Percentiles rank a stretch among this genome's conserved stretches.
These are phyloP conservation scores for Antheraea mylitta DNA, from an alignment of 1,140 invertebrate species.

Conservation along the genomic window DNA sequence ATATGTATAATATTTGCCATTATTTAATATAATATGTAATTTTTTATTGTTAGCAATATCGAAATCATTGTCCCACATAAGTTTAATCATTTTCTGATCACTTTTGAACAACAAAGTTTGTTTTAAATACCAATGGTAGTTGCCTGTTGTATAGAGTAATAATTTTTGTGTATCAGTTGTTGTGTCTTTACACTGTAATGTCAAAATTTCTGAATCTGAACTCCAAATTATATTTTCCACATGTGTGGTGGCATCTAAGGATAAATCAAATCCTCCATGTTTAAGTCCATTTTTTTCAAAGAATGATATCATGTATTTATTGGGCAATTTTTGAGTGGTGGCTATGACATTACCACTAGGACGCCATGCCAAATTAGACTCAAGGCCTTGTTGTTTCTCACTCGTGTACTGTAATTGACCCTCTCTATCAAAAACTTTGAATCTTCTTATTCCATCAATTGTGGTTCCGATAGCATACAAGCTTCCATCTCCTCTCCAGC, in stretches of 20 bases:
- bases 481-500: conserved; percentile 92
- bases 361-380: conserved; percentile 86
- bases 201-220: conserved; percentile 87
- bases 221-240: conserved; percentile 88
- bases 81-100: conserved; percentile 69
- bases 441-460: conserved; percentile 72
- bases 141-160: conserved; percentile 89
- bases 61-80: conserved; percentile 83
- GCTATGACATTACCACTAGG: conserved; percentile 90
- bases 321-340: conserved; percentile 81
- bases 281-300: conserved; percentile 96
- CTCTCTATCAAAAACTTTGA: conserved; percentile 88
- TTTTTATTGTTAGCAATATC: conserved; percentile 77
- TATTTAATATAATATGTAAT: conserved; percentile 80
- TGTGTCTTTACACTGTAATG: conserved; percentile 79
- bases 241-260: conserved; percentile 78
- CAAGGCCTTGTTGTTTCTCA: conserved; percentile 85
- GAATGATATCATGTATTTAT: conserved; percentile 88
- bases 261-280: conserved; percentile 90
- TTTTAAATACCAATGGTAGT: conserved; percentile 96
- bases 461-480: conserved; percentile 88
- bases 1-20: conserved; percentile 80
- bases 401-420: conserved; percentile 86
- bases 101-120: conserved; percentile 81
- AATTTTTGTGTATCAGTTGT: conserved; percentile 66